Evolutionary conservation across 2,797 vertebrate species (phyloP).

Genomic region (Pteronotus mesoamericanus): DNA sequence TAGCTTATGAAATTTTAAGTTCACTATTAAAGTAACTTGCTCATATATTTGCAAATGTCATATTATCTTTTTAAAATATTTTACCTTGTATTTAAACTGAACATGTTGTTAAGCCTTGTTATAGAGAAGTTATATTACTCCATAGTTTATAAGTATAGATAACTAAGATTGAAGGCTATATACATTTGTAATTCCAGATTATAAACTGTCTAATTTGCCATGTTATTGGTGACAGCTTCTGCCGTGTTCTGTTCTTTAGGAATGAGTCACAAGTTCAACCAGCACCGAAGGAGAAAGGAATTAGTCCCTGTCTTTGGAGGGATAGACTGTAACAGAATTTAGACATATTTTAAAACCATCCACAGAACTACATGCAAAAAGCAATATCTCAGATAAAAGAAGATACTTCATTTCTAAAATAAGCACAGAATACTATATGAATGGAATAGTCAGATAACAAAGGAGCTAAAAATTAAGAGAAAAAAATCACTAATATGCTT

Average conservation of each 20-base stretch:
- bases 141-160: neutral
- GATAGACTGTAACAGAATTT: neutral
- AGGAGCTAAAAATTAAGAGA: neutral
- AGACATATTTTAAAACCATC: neutral
- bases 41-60: slow-evolving; percentile 9
- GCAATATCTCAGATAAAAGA: slow-evolving; percentile 7
- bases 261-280: neutral
- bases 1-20: slow-evolving; percentile 31
- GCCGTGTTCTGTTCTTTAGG: neutral
- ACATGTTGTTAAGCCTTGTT: neutral
- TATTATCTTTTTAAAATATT: slow-evolving; percentile 19
- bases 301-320: neutral
- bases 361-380: slow-evolving; percentile 19
- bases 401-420: neutral
- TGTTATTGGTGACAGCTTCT: slow-evolving; percentile 30
- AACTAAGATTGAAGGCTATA: neutral
- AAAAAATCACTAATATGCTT: neutral
- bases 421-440: neutral
- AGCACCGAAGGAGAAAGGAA: neutral
- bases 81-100: slow-evolving; percentile 32
- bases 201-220: neutral
- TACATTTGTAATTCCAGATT: neutral
- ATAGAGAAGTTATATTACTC: neutral
- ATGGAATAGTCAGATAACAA: neutral
- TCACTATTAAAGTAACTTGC: neutral